Evolutionary conservation across 2,888 invertebrate genomes (phyloP), one percentile per base, ranked within the genome.

Genomic region (Lasioglossum marginatum): DNA sequence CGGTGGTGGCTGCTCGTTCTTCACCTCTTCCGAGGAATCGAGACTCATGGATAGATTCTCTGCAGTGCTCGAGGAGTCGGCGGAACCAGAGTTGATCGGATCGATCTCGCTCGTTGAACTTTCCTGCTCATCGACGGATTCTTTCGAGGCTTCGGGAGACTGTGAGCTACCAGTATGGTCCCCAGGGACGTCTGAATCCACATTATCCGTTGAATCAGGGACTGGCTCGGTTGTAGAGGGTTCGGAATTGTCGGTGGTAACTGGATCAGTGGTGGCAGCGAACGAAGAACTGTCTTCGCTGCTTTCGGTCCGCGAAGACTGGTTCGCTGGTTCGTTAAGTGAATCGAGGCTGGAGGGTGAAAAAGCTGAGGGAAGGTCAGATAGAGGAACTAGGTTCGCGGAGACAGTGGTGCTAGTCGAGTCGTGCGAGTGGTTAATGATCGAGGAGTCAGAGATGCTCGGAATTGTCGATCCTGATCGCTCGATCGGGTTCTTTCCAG

Each of bases 401-500:
- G 86, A 71, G 60, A 75, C 72, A 73, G 83, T 79, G 79, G 79
- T 86, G 66, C 71, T 76, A 83, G 83, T 81, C 52, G 81, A 77
- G 82, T 91, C 85, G 77, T 82, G 86, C 82, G 87, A 82, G 40
- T 87, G 78, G 83, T 91, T 90, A 89, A 84, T 81, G 84, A 79
- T 81, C 81, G 87, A 82, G 81, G 89, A 74, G 70, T 78, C 83
- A 75, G 89, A 82, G 75, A 85, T 82, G 80, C 81, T 79, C 73
- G 43, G 80, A 70, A 72, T 70, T 81, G 85, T 57, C 34, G 78
- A 12, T 63, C 68, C 82, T 80, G 52, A 79, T 79, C 68, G 73
- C 27, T 60, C 52, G 87, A 79, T 70, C 81, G 70, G 43, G 72
- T 34, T 37, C 37, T 45, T 63, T 70, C 31, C 77, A 23, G 31